These are phyloP conservation scores for Nettapus auritus DNA, from an alignment of 2,113 vertebrate genomes.

Conservation along the genomic window DNA sequence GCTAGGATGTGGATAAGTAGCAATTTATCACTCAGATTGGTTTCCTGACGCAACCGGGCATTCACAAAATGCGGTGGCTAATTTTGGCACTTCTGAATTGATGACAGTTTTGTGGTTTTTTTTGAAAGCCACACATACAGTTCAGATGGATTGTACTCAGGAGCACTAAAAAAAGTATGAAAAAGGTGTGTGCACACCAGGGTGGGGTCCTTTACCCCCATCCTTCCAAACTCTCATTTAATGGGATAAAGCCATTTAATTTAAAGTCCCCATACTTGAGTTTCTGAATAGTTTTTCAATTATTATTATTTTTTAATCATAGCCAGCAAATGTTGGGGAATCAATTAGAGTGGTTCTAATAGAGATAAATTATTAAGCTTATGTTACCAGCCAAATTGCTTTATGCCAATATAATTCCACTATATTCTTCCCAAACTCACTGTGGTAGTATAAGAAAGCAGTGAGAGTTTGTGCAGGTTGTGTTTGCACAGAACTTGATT, in stretches of 20 bases:
- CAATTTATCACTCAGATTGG: slow-evolving; percentile 61
- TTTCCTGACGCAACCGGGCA: slow-evolving; percentile 50
- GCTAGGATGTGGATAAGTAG: slow-evolving; percentile 36
- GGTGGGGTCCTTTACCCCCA: background rate
- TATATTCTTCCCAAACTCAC: background rate
- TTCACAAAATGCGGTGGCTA: slow-evolving; percentile 27
- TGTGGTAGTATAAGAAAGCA: background rate
- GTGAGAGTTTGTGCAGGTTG: background rate
- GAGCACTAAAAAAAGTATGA: background rate
- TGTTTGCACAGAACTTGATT: background rate
- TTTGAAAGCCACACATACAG: background rate
- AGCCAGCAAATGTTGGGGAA: background rate
- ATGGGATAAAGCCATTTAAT: background rate
- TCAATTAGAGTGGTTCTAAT: background rate
- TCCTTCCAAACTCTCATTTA: background rate
- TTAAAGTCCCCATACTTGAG: background rate
- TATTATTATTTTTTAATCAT: background rate
- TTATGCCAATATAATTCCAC: background rate
- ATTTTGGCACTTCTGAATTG: slow-evolving; percentile 41
- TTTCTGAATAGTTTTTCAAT: background rate
- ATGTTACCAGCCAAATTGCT: background rate
- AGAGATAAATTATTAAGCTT: background rate
- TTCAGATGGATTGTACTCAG: background rate
- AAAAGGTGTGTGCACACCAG: background rate
- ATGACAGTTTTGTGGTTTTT: background rate